A percentile compares a stretch with the other conserved stretches of the same genome.
Conservation (phyloP, 2,797 vertebrate species). For the Chelidonichthys spinosus region DNA sequence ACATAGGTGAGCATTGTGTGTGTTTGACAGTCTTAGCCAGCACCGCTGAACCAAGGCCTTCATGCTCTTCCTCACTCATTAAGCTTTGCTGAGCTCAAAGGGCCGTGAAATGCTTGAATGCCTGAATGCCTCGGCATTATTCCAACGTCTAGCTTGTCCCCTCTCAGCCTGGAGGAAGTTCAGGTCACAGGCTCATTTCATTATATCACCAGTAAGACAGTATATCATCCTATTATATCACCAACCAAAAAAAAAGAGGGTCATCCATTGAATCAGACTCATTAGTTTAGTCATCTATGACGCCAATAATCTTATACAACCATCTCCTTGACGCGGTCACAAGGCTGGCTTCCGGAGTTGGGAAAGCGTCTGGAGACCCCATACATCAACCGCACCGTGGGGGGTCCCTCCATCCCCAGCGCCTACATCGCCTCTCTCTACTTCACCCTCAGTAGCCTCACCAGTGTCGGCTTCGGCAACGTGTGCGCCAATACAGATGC, state of each 20-base stretch:
- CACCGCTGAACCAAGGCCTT: slow-evolving; percentile 2
- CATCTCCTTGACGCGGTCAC: slow-evolving; percentile 8
- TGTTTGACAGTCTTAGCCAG: slow-evolving; percentile 6
- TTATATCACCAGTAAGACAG: slow-evolving; percentile 45
- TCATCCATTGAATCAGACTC: background rate
- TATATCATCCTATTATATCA: slow-evolving; percentile 33
- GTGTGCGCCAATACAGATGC: slow-evolving; percentile 95
- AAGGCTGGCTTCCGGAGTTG: slow-evolving; percentile 96
- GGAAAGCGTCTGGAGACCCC: slow-evolving; percentile 94
- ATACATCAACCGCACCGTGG: slow-evolving; percentile 90
- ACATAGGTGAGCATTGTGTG: slow-evolving; percentile 89
- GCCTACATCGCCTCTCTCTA: slow-evolving; percentile 96
- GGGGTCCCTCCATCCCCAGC: slow-evolving; percentile 92
- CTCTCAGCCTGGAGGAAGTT: slow-evolving; percentile 46
- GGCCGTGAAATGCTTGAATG: slow-evolving; percentile 28
- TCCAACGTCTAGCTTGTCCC: slow-evolving; percentile 23
- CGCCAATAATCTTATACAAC: background rate
- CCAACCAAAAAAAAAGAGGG: background rate
- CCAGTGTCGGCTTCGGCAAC: slow-evolving; percentile 94
- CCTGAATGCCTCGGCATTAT: slow-evolving; percentile 22
- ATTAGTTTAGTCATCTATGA: background rate
- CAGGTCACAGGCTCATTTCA: slow-evolving; percentile 32
- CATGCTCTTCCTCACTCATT: slow-evolving; percentile 8
- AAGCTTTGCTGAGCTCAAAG: background rate
- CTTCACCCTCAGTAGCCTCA: slow-evolving; percentile 98